Evolutionary conservation across 2,113 vertebrate genomes (phyloP), one percentile per base, ranked within the genome.

Genomic region (Alethe castanea): DNA sequence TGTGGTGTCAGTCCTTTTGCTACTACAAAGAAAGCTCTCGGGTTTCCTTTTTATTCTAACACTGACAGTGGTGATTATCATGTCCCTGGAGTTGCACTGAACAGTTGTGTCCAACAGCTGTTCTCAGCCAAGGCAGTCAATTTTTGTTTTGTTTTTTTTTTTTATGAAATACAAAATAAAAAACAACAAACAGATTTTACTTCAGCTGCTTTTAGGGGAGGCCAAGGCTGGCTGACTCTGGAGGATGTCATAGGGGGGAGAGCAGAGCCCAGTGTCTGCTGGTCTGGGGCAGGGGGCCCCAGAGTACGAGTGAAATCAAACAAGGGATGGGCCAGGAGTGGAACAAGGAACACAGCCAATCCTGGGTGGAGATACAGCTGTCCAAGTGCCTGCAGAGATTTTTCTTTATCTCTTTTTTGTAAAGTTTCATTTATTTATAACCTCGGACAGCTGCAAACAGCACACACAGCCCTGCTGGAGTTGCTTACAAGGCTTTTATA

Each of bases 1-100:
- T 60, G 86, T 94, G 74, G 60, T 90, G 86, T 97, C 93, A 79
- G 89, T 94, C 88, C 57, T 97, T 95, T 93, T 96, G 64, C 90
- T 91, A 95, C 91, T 67, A 62, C 28, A 31, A 76, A 81, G 84
- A 79, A 44, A 80, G 76, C 72, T 88, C 80, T 73, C 1, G 47
- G 25, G 64, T 94, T 92, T 66, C 71, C 76, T 93, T 96, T 90
- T 78, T 81, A 91, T 50, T 57, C 82, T 80, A 28, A 93, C 86
- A 80, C 88, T 96, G 95, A 86, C 18, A 8, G 61, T 31, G 17
- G 73, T 61, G 79, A 35, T 94, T 50, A 40, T 78, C 4, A 6
- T 72, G 69, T 88, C 80, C 82, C 52, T 81, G 82, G 64, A 93
- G 92, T 93, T 96, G 92, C 95, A 90, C 96, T 92, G 94, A 73